A percentile compares a stretch with the other conserved stretches of the same genome.
Evolutionary conservation across 2,888 invertebrate genomes (phyloP).

Genomic region (Apotomis capreana): DNA sequence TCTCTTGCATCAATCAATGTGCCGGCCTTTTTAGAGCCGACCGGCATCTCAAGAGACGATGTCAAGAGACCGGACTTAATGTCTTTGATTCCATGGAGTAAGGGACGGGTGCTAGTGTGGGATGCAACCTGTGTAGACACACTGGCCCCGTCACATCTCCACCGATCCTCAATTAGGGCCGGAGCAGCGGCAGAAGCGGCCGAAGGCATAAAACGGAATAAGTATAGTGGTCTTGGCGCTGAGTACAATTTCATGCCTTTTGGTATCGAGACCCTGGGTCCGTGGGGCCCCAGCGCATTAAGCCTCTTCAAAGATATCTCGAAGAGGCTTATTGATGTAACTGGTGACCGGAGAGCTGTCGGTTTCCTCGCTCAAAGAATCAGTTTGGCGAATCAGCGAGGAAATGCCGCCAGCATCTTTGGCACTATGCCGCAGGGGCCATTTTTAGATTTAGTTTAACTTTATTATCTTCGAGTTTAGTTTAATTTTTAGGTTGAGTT

Average conservation of each 20-base stretch:
- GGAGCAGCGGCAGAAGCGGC: not conserved
- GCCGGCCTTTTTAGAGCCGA: no score
- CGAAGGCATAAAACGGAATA: no score
- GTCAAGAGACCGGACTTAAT: no score
- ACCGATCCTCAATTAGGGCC: not conserved
- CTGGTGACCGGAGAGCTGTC: not conserved
- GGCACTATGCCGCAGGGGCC: no score
- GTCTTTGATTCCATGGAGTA: no score
- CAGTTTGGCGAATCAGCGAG: no score
- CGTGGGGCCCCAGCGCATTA: not conserved
- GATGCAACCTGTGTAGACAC: conserved; percentile 28
- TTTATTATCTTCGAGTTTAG: no score
- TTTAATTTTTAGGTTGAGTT: no score
- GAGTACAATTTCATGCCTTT: not conserved
- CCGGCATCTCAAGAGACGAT: no score
- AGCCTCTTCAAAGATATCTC: not conserved
- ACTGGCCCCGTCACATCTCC: conserved; percentile 4
- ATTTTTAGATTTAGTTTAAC: no score
- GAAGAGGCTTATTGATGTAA: not conserved
- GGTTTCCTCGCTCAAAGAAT: not conserved
- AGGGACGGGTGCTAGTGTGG: conserved; percentile 18
- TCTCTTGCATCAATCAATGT: no score
- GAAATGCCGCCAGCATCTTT: no score
- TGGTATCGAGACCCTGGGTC: not conserved
- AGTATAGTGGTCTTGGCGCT: not conserved